These are phyloP conservation scores for Camptogramma bilineatum DNA, from an alignment of 2,888 invertebrate species.

Conservation along the genomic window DNA sequence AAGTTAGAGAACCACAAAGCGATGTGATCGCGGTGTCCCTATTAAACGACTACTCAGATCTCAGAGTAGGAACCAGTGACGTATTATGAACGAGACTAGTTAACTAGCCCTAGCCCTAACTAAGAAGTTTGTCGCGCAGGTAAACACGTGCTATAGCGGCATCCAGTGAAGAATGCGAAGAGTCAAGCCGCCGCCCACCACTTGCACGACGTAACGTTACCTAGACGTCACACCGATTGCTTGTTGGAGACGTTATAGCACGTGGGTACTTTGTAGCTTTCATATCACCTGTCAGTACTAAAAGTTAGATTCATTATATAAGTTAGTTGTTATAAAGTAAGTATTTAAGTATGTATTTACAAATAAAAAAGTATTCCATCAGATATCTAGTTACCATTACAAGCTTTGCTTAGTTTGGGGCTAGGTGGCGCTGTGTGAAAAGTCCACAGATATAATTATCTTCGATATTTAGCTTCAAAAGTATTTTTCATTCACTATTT, in stretches of 20 bases:
- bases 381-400: too few relatives aligned
- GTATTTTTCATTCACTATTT: too few relatives aligned
- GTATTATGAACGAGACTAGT: background rate
- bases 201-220: constrained; percentile 5
- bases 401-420: too few relatives aligned
- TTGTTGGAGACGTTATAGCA: constrained; percentile 26
- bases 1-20: too few relatives aligned
- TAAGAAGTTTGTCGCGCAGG: constrained; percentile 20
- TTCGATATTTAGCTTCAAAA: too few relatives aligned
- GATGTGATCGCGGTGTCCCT: background rate
- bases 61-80: background rate
- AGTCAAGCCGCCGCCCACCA: background rate
- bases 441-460: too few relatives aligned
- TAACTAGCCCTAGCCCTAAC: background rate
- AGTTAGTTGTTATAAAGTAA: background rate
- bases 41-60: background rate
- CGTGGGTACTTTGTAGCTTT: constrained; percentile 9
- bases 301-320: background rate
- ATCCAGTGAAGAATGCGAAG: constrained; percentile 15
- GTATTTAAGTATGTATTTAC: too few relatives aligned
- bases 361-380: too few relatives aligned
- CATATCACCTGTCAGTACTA: background rate
- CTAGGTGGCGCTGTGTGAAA: too few relatives aligned
- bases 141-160: constrained; percentile 34
- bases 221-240: background rate